Evolutionary conservation across 2,888 invertebrate species (phyloP).

Genomic region (Brachylomia viminalis): DNA sequence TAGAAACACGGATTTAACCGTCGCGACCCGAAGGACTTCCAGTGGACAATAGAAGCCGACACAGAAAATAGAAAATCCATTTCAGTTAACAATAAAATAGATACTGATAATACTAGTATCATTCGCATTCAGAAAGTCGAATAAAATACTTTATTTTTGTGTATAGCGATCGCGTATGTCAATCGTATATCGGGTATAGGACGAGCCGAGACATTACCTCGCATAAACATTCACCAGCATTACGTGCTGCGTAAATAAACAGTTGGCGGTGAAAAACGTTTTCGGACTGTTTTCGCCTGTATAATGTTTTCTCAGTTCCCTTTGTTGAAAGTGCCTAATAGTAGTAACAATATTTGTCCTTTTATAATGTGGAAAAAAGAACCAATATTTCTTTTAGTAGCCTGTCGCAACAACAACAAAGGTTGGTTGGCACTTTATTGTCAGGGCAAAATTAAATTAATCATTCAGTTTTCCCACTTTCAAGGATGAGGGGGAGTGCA

Average conservation of each 20-base stretch:
- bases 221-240: conserved; percentile 18
- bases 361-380: not conserved
- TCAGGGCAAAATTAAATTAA: conserved; percentile 25
- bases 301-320: not conserved
- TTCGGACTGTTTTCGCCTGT: conserved; percentile 22
- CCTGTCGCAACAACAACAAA: not conserved
- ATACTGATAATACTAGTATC: not conserved
- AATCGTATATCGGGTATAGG: conserved; percentile 31
- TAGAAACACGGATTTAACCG: not conserved
- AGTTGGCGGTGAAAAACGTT: conserved; percentile 27
- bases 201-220: conserved; percentile 16
- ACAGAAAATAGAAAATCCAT: conserved; percentile 8
- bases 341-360: conserved; percentile 12
- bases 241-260: conserved; percentile 26
- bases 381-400: not conserved
- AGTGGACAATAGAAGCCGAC: not conserved
- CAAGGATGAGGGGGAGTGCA: not conserved
- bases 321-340: conserved; percentile 13
- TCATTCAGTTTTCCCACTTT: conserved; percentile 11
- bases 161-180: conserved; percentile 4
- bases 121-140: conserved; percentile 6
- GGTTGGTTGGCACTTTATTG: not conserved
- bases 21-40: not conserved
- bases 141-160: conserved; percentile 9
- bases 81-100: conserved; percentile 10